Conservation (phyloP, 2,797 vertebrate species). For the Onychomys leucogaster region DNA sequence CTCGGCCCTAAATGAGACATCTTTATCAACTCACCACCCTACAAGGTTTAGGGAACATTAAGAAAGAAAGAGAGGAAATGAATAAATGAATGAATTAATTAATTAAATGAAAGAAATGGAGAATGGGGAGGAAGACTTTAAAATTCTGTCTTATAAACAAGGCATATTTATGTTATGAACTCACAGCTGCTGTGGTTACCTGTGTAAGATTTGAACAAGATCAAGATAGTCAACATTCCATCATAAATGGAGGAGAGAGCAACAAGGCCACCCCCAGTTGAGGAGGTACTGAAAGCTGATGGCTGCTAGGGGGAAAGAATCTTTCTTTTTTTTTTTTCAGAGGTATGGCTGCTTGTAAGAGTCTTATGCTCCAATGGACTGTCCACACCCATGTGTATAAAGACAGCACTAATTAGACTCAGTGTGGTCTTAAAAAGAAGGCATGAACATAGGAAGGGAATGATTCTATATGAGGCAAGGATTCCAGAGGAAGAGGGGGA, state of each 20-base stretch:
- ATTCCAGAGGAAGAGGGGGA: background rate
- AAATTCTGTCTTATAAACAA: background rate
- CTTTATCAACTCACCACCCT: background rate
- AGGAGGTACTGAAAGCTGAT: background rate
- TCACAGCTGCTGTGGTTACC: background rate
- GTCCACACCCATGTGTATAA: background rate
- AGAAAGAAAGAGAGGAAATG: background rate
- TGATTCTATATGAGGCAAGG: background rate
- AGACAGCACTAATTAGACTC: background rate
- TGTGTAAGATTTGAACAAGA: background rate
- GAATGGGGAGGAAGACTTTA: background rate
- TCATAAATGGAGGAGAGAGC: background rate
- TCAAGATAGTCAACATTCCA: background rate
- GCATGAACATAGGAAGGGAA: background rate
- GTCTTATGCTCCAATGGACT: background rate
- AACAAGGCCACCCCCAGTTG: background rate
- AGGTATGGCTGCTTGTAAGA: background rate
- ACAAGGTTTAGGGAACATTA: background rate
- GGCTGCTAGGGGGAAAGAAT: background rate
- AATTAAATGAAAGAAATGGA: background rate
- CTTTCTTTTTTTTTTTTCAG: background rate
- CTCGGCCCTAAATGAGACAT: background rate
- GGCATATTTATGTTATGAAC: background rate
- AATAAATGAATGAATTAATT: background rate
- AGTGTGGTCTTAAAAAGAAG: background rate